A percentile compares a stretch with the other conserved stretches of the same genome.
These are phyloP conservation scores for Cataglyphis livida DNA, from an alignment of 2,888 invertebrate genomes.

Conservation along the genomic window DNA sequence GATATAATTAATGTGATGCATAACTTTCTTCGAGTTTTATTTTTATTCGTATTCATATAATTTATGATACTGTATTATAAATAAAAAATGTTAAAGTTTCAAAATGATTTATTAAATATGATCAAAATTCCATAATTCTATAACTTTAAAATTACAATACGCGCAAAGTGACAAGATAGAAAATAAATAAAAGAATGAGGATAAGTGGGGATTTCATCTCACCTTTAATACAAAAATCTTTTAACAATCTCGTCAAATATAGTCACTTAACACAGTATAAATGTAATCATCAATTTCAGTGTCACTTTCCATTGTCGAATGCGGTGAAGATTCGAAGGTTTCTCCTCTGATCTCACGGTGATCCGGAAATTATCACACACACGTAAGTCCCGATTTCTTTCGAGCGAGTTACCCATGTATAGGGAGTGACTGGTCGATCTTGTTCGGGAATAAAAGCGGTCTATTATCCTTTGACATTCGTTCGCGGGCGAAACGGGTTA, in stretches of 20 bases:
- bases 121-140: not conserved
- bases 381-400: slow-evolving; percentile 6
- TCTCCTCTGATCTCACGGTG: slow-evolving; percentile 9
- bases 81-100: not conserved
- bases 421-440: slow-evolving; percentile 52
- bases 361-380: slow-evolving; percentile 14
- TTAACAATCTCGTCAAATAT: not conserved
- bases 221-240: not conserved
- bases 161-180: not conserved
- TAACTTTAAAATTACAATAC: not conserved
- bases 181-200: not conserved
- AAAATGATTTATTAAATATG: not conserved
- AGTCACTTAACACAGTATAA: not conserved
- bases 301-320: not conserved
- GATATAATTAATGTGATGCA: not conserved
- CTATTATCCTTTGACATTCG: slow-evolving; percentile 46
- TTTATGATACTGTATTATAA: not conserved
- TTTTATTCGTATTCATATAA: not conserved
- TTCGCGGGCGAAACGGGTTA: slow-evolving; percentile 20
- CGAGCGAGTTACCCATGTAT: slow-evolving; percentile 14
- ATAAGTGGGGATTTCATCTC: not conserved
- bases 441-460: slow-evolving; percentile 34
- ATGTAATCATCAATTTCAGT: slow-evolving; percentile 7
- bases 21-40: not conserved
- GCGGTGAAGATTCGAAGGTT: not conserved